Base-by-base conservation (phyloP, 37 sponge, comb jelly and placozoan genomes). In the Hexactinellida sp. region DNA sequence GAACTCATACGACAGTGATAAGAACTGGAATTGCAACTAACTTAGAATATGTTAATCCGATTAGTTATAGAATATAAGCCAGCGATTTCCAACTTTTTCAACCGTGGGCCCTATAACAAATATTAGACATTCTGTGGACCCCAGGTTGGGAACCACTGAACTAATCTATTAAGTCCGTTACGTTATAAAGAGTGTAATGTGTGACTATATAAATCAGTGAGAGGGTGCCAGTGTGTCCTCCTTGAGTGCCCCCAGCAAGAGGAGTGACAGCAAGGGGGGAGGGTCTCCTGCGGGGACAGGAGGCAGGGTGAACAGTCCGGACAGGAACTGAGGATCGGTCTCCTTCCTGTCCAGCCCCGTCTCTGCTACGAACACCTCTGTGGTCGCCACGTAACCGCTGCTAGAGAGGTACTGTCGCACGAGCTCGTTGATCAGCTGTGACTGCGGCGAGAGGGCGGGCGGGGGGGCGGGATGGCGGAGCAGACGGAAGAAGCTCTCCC, bases 401-500 rank as follows among this genome's bases (percentile, higher is more conserved):
- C 13, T 10, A n/a, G 76, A 5, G 76, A 63, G 76, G 30, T 63
- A 63, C 34, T 63, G 76, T 25, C 76, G 25, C 76, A 63, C 76
- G 28, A 63, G 76, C 76, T 63, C 76, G 34, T 63, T 63, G 76
- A 63, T 63, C 28, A 63, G 76, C 76, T 63, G 76, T 3, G 76
- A 25, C 28, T 63, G 76, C 3, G 76, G 32, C 25, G 76, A 63
- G 13, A 63, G 76, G 76, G 76, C 19, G 5, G 76, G 76, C 3
- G 76, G 76, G 34, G 76, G 25, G 3, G 30, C 34, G 76, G 76
- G 76, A 23, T 63, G 76, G 3, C 76, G 76, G 76, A 63, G 76
- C 19, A 63, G 76, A 63, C 76, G 76, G 76, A 63, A 63, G 76
- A 63, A 63, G 30, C 28, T 63, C 76, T 63, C 32, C 76, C 76